Percentiles rank a stretch among this genome's conserved stretches.
Conservation (phyloP, 2,888 invertebrate species). For the Lasius platythorax region DNA sequence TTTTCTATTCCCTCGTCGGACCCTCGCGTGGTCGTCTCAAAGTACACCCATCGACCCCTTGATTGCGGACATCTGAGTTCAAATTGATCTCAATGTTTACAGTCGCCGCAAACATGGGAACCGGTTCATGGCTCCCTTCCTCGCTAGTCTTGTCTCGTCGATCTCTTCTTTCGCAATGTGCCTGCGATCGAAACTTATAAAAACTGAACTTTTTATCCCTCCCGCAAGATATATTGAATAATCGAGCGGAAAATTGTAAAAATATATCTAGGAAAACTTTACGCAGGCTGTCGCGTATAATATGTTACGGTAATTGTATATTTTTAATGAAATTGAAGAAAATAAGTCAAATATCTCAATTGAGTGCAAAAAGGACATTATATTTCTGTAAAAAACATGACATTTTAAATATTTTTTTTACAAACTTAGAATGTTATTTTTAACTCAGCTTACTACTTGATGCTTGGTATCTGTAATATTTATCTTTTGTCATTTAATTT, state of each 20-base stretch:
- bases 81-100: constrained; percentile 83
- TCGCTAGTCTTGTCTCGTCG: constrained; percentile 16
- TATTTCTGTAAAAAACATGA: neutral
- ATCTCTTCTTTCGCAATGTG: constrained; percentile 30
- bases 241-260: constrained; percentile 6
- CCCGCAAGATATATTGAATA: neutral
- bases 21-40: constrained; percentile 52
- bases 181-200: neutral
- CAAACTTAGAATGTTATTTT: neutral
- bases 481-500: neutral
- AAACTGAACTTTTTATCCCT: neutral
- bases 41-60: constrained; percentile 78
- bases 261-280: constrained; percentile 1
- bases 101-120: constrained; percentile 63
- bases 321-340: neutral
- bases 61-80: constrained; percentile 85
- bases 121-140: constrained; percentile 55
- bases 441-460: neutral
- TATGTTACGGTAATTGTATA: neutral
- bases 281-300: too few species aligned
- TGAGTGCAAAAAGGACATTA: neutral
- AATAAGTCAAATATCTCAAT: neutral
- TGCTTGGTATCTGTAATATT: neutral
- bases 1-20: constrained; percentile 73
- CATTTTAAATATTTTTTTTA: neutral